Percentiles rank a stretch among this genome's conserved stretches.
These are phyloP conservation scores for Oplegnathus fasciatus DNA, from an alignment of 2,113 vertebrate genomes.

Conservation along the genomic window DNA sequence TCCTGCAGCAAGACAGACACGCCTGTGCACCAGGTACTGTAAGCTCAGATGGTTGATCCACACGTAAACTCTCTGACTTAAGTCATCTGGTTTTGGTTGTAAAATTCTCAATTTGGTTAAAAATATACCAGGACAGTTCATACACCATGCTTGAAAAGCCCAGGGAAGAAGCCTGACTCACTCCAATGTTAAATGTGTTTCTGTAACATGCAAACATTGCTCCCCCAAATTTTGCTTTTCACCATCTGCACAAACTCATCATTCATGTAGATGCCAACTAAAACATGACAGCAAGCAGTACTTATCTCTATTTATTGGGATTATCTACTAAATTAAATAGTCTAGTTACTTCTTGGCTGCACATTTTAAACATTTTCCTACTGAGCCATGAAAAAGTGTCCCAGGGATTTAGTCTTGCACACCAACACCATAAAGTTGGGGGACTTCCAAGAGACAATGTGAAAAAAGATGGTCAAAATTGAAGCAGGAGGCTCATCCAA, in stretches of 20 bases:
- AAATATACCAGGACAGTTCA: background rate
- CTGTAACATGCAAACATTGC: no score
- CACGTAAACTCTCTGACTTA: background rate
- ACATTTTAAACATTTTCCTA: no score
- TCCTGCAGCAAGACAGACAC: slow-evolving; percentile 88
- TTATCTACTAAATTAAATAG: background rate
- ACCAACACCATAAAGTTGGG: no score
- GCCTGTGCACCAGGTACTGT: slow-evolving; percentile 88
- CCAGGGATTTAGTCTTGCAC: no score
- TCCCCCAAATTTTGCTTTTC: background rate
- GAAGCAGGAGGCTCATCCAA: no score
- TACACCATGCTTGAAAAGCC: background rate
- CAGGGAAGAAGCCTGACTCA: background rate
- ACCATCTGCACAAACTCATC: background rate
- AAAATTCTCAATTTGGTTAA: background rate
- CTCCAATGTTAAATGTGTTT: background rate
- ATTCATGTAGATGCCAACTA: background rate
- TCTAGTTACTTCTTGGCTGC: background rate
- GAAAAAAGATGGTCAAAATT: no score
- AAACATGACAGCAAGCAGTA: background rate
- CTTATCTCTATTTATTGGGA: background rate
- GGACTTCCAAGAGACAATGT: no score
- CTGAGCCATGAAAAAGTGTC: no score
- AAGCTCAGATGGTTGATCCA: background rate
- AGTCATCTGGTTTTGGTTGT: background rate